Base-by-base conservation (phyloP, 2,888 invertebrate species). In the Bellardia pandia region DNA sequence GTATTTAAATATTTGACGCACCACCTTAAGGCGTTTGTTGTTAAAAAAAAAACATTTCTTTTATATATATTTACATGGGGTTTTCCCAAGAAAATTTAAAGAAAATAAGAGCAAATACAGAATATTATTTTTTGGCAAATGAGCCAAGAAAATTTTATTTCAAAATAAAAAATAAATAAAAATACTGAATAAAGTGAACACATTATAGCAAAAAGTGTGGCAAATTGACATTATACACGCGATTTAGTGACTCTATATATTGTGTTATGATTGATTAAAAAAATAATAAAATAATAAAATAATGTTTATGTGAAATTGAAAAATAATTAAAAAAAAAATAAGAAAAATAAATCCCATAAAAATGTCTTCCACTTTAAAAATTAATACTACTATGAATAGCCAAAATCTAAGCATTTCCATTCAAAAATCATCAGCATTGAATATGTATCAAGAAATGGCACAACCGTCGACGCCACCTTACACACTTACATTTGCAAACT, bases 41-140 rank as follows among this genome's bases (percentile, higher is more conserved):
- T 56, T 77, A 68, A 53, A 60, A 42, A 68, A 53, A 51, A 74
- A 30, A 74, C 2, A 56, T 48, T 58, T 84, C 42, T 64, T 56
- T 9, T 16, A 51, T 42, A 62, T 76, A 72, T 60, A 74, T 69
- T 89, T 83, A 89, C 89, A 90, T 90, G 92, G 93, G 93, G 93
- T 92, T 93, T 93, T 93, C 93, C 93, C 93, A 91, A 91, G 89
- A 85, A 88, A 86, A 88, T 89, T 89, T 91, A 91, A 90, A 91
- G 88, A 90, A 87, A 80, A 75, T 33, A 72, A 77, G 51, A 81
- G 76, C 83, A 86, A 85, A 81, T 72, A 85, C 82, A 53, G 45
- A 6, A 69, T 8, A 82, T 30, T 23, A 30, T 42, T 51, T 66
- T 69, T 83, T 84, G 81, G 81, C 82, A 85, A 75, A 53, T 23